These are phyloP conservation scores for Pampus argenteus DNA, from an alignment of 2,797 vertebrate genomes.

Conservation along the genomic window DNA sequence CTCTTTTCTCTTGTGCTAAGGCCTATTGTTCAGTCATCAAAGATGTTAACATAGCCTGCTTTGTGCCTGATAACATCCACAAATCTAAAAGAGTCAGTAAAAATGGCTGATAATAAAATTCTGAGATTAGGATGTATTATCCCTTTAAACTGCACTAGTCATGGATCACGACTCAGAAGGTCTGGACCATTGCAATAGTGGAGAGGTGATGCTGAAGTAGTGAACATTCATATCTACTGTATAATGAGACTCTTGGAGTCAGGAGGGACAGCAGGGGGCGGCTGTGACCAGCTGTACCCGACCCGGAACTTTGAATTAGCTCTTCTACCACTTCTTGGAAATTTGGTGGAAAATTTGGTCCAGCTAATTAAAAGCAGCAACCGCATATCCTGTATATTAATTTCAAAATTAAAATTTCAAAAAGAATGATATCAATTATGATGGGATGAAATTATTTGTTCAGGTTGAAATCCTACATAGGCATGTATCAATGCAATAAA, in stretches of 20 bases:
- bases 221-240: background rate
- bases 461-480: fast-evolving
- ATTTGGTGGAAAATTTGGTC: conserved; percentile 12
- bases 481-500: fast-evolving
- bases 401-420: conserved; percentile 67
- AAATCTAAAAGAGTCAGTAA: background rate
- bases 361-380: background rate
- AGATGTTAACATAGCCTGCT: background rate
- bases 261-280: conserved; percentile 76
- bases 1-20: background rate
- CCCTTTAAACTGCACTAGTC: background rate
- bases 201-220: no score
- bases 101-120: background rate
- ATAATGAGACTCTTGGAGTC: background rate
- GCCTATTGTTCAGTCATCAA: background rate
- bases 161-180: background rate
- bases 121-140: conserved; percentile 10
- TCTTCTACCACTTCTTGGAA: conserved; percentile 36
- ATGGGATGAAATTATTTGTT: no score
- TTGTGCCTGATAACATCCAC: background rate
- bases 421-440: background rate
- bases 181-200: no score
- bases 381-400: background rate
- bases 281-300: conserved; percentile 49
- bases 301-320: conserved; percentile 80